Conservation (phyloP, 2,888 invertebrate genomes). For the Onchidella celtica region DNA sequence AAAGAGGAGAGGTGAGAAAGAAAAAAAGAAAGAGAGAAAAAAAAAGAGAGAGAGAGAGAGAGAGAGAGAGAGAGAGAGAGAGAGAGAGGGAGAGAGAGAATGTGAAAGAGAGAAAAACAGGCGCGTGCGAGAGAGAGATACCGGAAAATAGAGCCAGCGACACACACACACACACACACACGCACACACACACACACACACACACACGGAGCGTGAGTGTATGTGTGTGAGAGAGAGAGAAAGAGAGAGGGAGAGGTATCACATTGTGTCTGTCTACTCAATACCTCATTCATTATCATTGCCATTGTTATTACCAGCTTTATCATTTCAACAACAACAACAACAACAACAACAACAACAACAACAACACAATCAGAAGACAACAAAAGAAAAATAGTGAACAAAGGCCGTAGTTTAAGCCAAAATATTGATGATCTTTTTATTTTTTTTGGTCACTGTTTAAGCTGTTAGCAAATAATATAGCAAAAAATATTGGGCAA, state of each 20-base stretch:
- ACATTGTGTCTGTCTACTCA: no score
- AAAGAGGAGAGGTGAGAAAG: neutral
- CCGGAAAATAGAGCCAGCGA: slow-evolving; percentile 6
- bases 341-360: no score
- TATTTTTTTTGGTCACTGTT: no score
- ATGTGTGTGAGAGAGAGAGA: slow-evolving; percentile 5
- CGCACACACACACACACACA: slow-evolving; percentile 10
- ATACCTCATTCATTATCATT: no score
- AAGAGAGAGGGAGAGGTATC: neutral
- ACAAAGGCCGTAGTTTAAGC: no score
- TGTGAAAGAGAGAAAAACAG: neutral
- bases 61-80: neutral
- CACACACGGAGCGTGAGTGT: neutral
- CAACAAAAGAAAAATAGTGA: no score
- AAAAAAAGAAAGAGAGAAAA: neutral
- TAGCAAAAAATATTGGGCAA: no score
- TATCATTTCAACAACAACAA: no score
- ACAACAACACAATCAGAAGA: no score
- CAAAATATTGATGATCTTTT: no score
- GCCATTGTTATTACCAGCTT: no score
- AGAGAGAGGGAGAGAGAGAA: slow-evolving; percentile 6
- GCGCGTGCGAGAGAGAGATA: neutral
- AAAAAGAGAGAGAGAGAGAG: neutral
- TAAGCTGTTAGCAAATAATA: no score
- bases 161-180: slow-evolving; percentile 10